Conservation (phyloP, 2,888 invertebrate genomes). For the Venusia cambrica region DNA sequence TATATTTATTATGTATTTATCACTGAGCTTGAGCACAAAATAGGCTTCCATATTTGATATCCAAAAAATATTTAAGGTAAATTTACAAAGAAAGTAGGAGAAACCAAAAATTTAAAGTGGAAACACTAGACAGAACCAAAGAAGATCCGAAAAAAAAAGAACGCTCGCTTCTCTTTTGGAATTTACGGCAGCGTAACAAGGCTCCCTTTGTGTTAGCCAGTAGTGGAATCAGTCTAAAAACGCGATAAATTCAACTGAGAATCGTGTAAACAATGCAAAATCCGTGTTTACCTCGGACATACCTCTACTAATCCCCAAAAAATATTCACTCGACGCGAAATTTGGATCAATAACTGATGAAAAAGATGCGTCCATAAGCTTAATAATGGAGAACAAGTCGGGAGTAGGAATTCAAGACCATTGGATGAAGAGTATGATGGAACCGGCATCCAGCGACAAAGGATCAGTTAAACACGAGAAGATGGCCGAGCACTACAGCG, state of each 20-base stretch:
- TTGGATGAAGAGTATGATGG: constrained; percentile 78
- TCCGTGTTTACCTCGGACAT: constrained; percentile 38
- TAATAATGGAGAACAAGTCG: constrained; percentile 68
- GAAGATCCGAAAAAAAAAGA: constrained; percentile 71
- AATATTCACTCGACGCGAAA: constrained; percentile 34
- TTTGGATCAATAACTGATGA: constrained; percentile 65
- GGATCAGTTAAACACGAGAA: constrained; percentile 71
- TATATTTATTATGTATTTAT: too few species aligned
- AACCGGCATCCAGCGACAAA: constrained; percentile 69
- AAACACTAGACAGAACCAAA: too few species aligned
- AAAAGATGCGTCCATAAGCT: constrained; percentile 52
- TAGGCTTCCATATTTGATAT: too few species aligned
- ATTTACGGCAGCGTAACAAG: constrained; percentile 80
- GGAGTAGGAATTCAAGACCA: constrained; percentile 68
- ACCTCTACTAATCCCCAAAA: constrained; percentile 39
- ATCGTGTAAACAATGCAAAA: constrained; percentile 69
- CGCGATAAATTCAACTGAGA: constrained; percentile 59
- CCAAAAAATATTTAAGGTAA: too few species aligned
- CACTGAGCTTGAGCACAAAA: too few species aligned
- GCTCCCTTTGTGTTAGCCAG: constrained; percentile 76
- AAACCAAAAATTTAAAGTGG: too few species aligned
- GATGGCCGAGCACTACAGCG: constrained; percentile 67
- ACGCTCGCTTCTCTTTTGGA: constrained; percentile 80
- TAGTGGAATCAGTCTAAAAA: too few species aligned
- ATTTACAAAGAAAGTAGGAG: too few species aligned